Base-by-base conservation (phyloP, 2,797 vertebrate genomes). In the Odontamblyopus rebecca region DNA sequence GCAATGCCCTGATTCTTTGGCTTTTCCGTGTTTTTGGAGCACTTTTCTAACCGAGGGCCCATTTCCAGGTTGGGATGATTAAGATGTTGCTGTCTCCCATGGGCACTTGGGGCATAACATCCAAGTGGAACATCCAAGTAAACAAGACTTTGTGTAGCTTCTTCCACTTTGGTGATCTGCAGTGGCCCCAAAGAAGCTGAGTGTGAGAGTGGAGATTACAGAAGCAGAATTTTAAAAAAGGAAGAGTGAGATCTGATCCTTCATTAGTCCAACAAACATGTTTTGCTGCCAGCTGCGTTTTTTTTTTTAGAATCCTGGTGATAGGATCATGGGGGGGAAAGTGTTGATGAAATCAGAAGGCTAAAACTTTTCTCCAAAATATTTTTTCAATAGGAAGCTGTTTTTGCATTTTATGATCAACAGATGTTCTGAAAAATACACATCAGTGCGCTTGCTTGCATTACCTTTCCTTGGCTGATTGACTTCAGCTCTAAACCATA, bases 131-230 rank as follows among this genome's bases (percentile, higher is more conserved):
- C 68, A 72, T 67, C 63, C 57, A 6, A 57, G 0, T 81, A 75
- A 83, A 83, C 74, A 79, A 73, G 70, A 35, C 29, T 56, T 70
- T 61, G 32, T 61, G 60, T 54, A 23, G 59, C 54, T 60, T 69
- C 77, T 82, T 79, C 57, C 70, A 78, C 38, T 72, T 79, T 56
- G 56, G 56, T 71, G 77, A 77, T 85, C 79, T 72, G 32, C 32
- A 74, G 67, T 19, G 12, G 67, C 75, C 50, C 54, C 56, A 73
- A 66, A 60, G 65, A 83, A 82, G 66, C 63, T 35, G 69, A 75
- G 74, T 75, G 66, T 16, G 61, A 67, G 48, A 27, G n/a, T 65
- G 19, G 4, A 61, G 3, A 77, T 75, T 81, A 63, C 72, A 68
- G n/a, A 12, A 1, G 1, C 66, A 56, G 72, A 53, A 63, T 51